phyloP scores from a whole-genome alignment of 2,888 invertebrate genomes.

The Hirtodrosophila alboralis region DNA sequence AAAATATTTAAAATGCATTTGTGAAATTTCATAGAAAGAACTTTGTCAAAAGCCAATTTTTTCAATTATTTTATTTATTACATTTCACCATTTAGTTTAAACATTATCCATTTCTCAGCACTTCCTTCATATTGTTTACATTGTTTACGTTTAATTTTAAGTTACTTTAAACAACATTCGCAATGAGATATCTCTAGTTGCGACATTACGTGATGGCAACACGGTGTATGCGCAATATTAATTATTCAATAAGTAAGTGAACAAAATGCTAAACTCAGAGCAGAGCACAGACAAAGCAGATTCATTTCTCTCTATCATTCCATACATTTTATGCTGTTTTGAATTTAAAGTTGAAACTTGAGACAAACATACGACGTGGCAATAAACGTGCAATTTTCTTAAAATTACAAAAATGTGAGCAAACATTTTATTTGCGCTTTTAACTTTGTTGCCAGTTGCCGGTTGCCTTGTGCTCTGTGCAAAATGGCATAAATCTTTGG shows the following conservation, averaged over 20 bases:
- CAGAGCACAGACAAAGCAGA: not conserved
- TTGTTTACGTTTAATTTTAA: conserved; percentile 59
- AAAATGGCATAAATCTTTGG: conserved; percentile 67
- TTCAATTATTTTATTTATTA: too few species aligned
- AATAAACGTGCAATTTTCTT: conserved; percentile 72
- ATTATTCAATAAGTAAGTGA: conserved; percentile 59
- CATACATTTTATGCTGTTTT: conserved; percentile 10
- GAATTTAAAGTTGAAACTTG: conserved; percentile 53
- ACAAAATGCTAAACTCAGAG: not conserved
- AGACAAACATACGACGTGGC: conserved; percentile 52
- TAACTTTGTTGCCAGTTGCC: conserved; percentile 50
- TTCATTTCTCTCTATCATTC: not conserved
- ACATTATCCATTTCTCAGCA: conserved; percentile 31
- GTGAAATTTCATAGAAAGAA: too few species aligned
- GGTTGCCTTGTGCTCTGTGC: conserved; percentile 8
- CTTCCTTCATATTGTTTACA: conserved; percentile 25
- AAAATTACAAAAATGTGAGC: conserved; percentile 77
- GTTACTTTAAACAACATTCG: conserved; percentile 18
- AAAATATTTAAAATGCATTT: too few species aligned
- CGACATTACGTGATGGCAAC: conserved; percentile 51
- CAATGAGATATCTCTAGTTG: conserved; percentile 28
- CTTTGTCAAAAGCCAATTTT: too few species aligned
- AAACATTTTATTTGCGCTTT: conserved; percentile 75
- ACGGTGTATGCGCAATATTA: conserved; percentile 76
- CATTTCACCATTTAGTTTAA: too few species aligned